These are phyloP conservation scores for Labroides dimidiatus DNA, from an alignment of 2,797 vertebrate genomes.

Conservation along the genomic window DNA sequence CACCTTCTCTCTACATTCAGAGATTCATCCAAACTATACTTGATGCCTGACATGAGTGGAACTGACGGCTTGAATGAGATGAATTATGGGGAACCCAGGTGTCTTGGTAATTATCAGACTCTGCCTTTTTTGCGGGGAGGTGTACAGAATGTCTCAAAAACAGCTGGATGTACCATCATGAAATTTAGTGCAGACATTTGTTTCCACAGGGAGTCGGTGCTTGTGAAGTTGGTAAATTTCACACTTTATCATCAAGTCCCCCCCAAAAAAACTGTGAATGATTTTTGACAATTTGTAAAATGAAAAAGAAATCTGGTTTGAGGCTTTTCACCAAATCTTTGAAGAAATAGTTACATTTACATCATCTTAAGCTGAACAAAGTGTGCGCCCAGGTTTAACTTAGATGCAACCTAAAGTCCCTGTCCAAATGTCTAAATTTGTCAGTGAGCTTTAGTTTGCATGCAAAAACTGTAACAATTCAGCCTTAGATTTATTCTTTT, in stretches of 20 bases:
- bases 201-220: not conserved
- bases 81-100: slow-evolving; percentile 6
- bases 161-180: not conserved
- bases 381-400: no score
- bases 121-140: not conserved
- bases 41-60: not conserved
- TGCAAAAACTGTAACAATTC: not conserved
- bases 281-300: no score
- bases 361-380: no score
- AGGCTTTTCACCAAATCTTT: no score
- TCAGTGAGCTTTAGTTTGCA: no score
- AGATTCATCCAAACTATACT: not conserved
- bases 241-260: no score
- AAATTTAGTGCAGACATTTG: not conserved
- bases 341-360: no score
- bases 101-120: slow-evolving; percentile 9
- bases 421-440: no score
- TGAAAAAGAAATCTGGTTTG: no score
- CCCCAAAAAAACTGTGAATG: no score
- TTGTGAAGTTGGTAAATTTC: not conserved
- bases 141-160: not conserved
- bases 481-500: not conserved
- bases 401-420: no score
- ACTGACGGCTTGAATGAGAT: slow-evolving; percentile 11
- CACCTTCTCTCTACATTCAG: no score